These are phyloP conservation scores for Meghimatium bilineatum DNA, from an alignment of 2,888 invertebrate genomes.

Conservation along the genomic window DNA sequence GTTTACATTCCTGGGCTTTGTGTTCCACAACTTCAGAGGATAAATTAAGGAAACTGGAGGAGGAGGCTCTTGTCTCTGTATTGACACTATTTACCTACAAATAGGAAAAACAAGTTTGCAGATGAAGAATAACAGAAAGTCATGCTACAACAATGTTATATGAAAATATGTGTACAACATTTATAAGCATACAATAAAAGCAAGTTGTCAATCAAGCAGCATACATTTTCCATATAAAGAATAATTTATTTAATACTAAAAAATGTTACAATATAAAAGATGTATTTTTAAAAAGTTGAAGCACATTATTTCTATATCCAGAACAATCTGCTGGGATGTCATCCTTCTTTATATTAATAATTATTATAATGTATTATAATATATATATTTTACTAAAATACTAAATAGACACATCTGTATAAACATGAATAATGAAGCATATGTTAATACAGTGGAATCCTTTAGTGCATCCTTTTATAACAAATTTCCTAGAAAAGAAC, in stretches of 20 bases:
- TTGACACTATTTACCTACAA: constrained; percentile 41
- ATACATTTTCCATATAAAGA: neutral
- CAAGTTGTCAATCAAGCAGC: neutral
- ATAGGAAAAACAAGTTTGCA: neutral
- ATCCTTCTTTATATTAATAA: too few species aligned
- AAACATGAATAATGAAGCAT: too few species aligned
- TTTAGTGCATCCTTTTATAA: too few species aligned
- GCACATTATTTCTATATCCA: too few species aligned
- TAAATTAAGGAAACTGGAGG: neutral
- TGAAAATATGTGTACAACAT: neutral
- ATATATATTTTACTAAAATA: too few species aligned
- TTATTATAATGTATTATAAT: too few species aligned
- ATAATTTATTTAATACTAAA: neutral
- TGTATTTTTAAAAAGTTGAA: too few species aligned
- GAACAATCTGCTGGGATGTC: too few species aligned
- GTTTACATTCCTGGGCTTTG: constrained; percentile 30
- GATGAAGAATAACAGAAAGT: neutral
- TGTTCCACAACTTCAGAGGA: constrained; percentile 8
- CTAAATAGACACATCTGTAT: too few species aligned
- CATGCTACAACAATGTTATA: neutral
- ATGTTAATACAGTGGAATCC: too few species aligned
- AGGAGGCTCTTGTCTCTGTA: constrained; percentile 3
- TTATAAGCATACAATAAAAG: neutral
- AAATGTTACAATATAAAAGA: neutral
- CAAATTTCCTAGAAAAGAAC: too few species aligned